A percentile compares a stretch with the other conserved stretches of the same genome.
Evolutionary conservation across 2,113 vertebrate genomes (phyloP).

Genomic region (Elanoides forficatus): DNA sequence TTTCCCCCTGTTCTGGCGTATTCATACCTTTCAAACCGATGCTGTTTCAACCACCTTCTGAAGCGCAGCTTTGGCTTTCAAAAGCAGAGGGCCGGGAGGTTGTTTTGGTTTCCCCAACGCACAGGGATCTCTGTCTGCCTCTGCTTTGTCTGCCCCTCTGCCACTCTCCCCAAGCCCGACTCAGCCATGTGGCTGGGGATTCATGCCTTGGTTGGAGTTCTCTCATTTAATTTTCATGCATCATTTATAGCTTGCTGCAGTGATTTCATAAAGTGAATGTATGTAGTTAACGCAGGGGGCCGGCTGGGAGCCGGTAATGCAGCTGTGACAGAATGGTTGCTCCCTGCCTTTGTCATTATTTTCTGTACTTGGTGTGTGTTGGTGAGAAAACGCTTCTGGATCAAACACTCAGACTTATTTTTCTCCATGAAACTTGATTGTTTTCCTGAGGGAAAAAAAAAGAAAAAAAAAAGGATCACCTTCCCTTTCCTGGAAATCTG

Average conservation of each 20-base stretch:
- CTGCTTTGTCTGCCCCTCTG: constrained; percentile 46
- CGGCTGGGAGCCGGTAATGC: neutral
- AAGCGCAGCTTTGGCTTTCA: neutral
- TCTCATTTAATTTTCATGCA: constrained; percentile 70
- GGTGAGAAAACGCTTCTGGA: neutral
- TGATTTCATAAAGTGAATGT: constrained; percentile 50
- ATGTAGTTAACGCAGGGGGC: neutral
- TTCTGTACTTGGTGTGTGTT: constrained; percentile 1
- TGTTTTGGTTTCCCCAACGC: neutral
- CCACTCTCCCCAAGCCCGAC: neutral
- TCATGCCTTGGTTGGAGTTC: constrained; percentile 55
- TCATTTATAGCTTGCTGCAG: constrained; percentile 57
- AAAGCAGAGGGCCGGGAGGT: neutral
- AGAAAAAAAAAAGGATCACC: neutral
- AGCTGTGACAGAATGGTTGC: constrained; percentile 30
- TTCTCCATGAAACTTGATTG: neutral
- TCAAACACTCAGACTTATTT: neutral
- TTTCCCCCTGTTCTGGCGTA: neutral
- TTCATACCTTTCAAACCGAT: neutral
- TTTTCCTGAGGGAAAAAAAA: neutral
- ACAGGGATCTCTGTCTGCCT: neutral
- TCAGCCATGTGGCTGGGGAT: constrained; percentile 15
- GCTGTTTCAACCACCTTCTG: neutral
- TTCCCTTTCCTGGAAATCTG: neutral
- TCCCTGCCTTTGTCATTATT: constrained; percentile 58